phyloP scores from a whole-genome alignment of 2,888 invertebrate species.

The Campoplex capitator region DNA sequence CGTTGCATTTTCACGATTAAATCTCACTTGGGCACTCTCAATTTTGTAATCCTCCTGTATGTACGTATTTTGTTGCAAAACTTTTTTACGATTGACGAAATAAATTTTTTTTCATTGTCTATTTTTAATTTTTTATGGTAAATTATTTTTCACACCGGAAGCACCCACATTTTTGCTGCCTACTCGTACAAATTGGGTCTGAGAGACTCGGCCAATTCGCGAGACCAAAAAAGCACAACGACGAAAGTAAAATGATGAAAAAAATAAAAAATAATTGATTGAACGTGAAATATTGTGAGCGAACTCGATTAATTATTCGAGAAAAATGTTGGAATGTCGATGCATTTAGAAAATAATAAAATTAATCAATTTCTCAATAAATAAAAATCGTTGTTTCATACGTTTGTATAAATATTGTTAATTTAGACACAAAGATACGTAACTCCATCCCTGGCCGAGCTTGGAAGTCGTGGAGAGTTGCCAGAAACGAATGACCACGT shows the following conservation, averaged over 20 bases:
- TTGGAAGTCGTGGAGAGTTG: slow-evolving; percentile 83
- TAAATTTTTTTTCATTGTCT: not conserved
- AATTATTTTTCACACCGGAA: not conserved
- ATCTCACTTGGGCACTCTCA: not conserved
- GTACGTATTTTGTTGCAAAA: not conserved
- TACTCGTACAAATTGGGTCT: too few relatives aligned
- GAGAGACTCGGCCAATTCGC: too few relatives aligned
- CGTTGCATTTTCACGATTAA: not conserved
- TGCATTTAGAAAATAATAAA: not conserved
- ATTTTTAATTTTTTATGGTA: not conserved
- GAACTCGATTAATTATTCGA: not conserved
- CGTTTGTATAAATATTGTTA: not conserved
- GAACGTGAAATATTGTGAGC: too few relatives aligned
- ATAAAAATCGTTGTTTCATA: not conserved
- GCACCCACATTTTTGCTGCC: too few relatives aligned
- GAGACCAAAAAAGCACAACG: too few relatives aligned
- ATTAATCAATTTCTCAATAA: too few relatives aligned
- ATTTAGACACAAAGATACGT: slow-evolving; percentile 80
- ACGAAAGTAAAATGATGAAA: too few relatives aligned
- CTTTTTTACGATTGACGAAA: too few relatives aligned
- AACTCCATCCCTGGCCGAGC: slow-evolving; percentile 86
- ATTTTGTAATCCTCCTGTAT: not conserved
- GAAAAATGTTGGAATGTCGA: slow-evolving; percentile 1
- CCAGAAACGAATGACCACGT: slow-evolving; percentile 85
- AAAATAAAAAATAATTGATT: too few relatives aligned